Base-by-base conservation (phyloP, 2,888 invertebrate species). In the Ceratothoa steindachneri region DNA sequence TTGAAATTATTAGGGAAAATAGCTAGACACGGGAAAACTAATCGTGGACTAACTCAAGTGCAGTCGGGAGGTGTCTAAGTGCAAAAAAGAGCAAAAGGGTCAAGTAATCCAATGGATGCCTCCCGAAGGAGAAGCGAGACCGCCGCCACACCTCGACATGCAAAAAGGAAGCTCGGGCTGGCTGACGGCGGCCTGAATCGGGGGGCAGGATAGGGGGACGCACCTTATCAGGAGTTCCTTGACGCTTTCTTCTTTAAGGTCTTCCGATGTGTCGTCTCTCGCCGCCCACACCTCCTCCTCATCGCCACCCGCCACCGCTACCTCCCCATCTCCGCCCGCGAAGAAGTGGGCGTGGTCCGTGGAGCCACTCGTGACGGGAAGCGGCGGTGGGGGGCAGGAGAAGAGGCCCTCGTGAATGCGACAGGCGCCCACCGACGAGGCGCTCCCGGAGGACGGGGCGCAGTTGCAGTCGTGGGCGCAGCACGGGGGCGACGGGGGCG, bases 171-270 rank as follows among this genome's bases (percentile, higher is more conserved):
- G n/a, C n/a, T n/a, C n/a, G n/a, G n/a, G n/a, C n/a, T n/a, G n/a
- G n/a, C n/a, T n/a, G n/a, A n/a, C n/a, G n/a, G n/a, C n/a, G n/a
- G n/a, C n/a, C n/a, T n/a, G n/a, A 2, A 27, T 28, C 52, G 69
- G 52, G 1, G 69, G 28, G 31, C 9, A 24, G 15, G 19, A 5
- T 15, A 69, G 28, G n/a, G 15, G 15, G 67, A 77, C 77, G 66
- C 77, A 77, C 77, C 77, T 77, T 68, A 77, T 65, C 29, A 77
- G 69, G 55, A 77, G 75, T 53, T 77, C 72, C 73, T 75, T 77
- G n/a, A 77, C 77, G 68, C 77, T 71, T 74, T 77, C 77, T 72
- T 77, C 77, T 72, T 77, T 77, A 71, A 75, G 70, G 53, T 77
- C 77, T 75, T 77, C 75, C 69, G 77, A 75, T 73, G 75, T 75